Base-by-base conservation (phyloP, 1,140 invertebrate species). In the Theocolax elegans region DNA sequence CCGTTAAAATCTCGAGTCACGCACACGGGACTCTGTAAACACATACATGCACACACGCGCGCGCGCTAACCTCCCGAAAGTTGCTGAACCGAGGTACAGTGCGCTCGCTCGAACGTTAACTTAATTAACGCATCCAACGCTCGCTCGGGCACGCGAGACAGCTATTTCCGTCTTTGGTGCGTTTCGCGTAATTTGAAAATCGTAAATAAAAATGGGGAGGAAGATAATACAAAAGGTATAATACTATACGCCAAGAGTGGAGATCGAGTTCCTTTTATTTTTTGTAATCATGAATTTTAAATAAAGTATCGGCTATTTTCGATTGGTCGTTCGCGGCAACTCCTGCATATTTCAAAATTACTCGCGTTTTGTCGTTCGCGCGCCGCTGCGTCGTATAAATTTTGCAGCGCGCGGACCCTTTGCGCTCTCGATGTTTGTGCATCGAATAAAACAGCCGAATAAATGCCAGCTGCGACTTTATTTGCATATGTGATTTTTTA, bases 101-200 rank as follows among this genome's bases (percentile, higher is more conserved):
- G 67, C 44, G 35, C 67, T 67, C 59, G 73, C 12, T 56, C 71
- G 59, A 51, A 51, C 70, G 72, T 75, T 76, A 76, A 75, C 77
- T 79, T 72, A 75, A 79, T 79, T 78, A 78, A 74, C 75, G 70
- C 49, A 49, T 21, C 19, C 21, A 10, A 6, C 27, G 7, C 44
- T n/a, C 8, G 44, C 25, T 53, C 13, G 54, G 19, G 15, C 58
- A 25, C 7, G 38, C 23, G 42, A 46, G 17, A 35, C n/a, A 27
- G 42, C 13, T 7, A 62, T 62, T 62, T 13, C 25, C 40, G 25
- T n/a, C 15, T 48, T 31, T 7, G 29, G 2, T 23, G 23, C 6
- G 21, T 29, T 31, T 42, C 10, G 10, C 25, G 10, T 1, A 3
- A 13, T 9, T 27, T 10, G 13, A 2, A 44, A 59, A 42, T 27